These are phyloP conservation scores for Chorisops tibialis DNA, from an alignment of 2,888 invertebrate genomes.

Conservation along the genomic window DNA sequence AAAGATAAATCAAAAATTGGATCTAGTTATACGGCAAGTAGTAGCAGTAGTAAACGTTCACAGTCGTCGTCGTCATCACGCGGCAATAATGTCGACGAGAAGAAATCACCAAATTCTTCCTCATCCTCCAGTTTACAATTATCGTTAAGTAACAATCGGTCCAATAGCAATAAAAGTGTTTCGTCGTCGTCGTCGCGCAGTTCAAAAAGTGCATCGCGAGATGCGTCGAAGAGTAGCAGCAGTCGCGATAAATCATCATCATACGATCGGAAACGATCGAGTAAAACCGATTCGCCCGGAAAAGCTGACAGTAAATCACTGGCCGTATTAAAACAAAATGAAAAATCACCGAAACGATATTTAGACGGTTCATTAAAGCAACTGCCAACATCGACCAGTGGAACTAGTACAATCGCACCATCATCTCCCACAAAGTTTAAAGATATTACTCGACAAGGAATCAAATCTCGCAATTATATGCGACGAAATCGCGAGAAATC, in stretches of 20 bases:
- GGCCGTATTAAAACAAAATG: slow-evolving; percentile 17
- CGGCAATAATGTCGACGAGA: slow-evolving; percentile 7
- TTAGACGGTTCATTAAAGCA: slow-evolving; percentile 2
- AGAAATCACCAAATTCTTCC: not conserved
- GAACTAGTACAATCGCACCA: not conserved
- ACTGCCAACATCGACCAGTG: slow-evolving; percentile 12
- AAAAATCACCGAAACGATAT: slow-evolving; percentile 31
- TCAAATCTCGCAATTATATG: slow-evolving; percentile 64
- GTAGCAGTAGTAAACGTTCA: not conserved
- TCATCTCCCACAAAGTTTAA: slow-evolving; percentile 50
- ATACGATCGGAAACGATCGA: slow-evolving; percentile 4
- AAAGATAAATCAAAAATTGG: slow-evolving; percentile 1
- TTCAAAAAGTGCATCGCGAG: not conserved
- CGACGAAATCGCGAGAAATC: slow-evolving; percentile 62
- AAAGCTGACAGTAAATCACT: not conserved
- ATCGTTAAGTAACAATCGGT: slow-evolving; percentile 9
- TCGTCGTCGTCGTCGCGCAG: slow-evolving; percentile 1
- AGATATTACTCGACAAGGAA: slow-evolving; percentile 56
- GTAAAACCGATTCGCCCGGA: slow-evolving; percentile 9
- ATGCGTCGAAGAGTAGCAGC: not conserved
- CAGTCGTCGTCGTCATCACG: slow-evolving; percentile 24
- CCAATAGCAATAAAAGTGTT: slow-evolving; percentile 11
- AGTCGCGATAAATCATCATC: slow-evolving; percentile 1
- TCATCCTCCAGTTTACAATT: not conserved
- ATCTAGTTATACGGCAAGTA: not conserved